Percentiles rank a stretch among this genome's conserved stretches.
Evolutionary conservation across 2,113 vertebrate genomes (phyloP).

Genomic region (Oceanodroma tethys): DNA sequence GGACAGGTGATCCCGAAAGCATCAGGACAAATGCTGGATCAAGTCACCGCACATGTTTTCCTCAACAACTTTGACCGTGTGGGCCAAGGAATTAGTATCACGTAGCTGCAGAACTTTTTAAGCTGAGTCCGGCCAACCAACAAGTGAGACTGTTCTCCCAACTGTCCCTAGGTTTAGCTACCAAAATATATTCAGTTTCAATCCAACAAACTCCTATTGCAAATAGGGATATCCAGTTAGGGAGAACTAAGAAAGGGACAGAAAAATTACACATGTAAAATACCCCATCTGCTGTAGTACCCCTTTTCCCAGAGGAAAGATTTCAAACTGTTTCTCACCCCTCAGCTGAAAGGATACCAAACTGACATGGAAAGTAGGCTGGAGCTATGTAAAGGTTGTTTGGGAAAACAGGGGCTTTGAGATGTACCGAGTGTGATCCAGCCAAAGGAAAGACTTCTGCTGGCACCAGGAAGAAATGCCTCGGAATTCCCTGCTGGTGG

Average conservation of each 20-base stretch:
- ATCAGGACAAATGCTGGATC: background rate
- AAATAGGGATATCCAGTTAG: background rate
- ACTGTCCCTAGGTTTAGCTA: background rate
- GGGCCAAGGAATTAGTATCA: background rate
- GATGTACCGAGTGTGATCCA: background rate
- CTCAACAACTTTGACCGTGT: background rate
- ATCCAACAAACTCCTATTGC: background rate
- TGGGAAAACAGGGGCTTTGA: background rate
- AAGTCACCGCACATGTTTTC: background rate
- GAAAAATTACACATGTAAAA: background rate
- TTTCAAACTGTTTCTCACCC: background rate
- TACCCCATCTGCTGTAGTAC: background rate
- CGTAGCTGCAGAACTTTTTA: background rate
- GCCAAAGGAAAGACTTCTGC: background rate
- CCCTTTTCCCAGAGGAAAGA: background rate
- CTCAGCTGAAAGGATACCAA: background rate
- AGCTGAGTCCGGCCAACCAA: background rate
- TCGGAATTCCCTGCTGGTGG: background rate
- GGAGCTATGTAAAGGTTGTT: background rate
- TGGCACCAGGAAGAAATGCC: background rate
- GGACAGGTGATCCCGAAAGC: background rate
- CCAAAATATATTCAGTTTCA: background rate
- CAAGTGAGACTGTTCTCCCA: background rate
- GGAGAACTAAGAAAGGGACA: background rate
- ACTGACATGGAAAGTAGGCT: background rate